Conservation (phyloP, 2,888 invertebrate species). For the Panzeria rudis region DNA sequence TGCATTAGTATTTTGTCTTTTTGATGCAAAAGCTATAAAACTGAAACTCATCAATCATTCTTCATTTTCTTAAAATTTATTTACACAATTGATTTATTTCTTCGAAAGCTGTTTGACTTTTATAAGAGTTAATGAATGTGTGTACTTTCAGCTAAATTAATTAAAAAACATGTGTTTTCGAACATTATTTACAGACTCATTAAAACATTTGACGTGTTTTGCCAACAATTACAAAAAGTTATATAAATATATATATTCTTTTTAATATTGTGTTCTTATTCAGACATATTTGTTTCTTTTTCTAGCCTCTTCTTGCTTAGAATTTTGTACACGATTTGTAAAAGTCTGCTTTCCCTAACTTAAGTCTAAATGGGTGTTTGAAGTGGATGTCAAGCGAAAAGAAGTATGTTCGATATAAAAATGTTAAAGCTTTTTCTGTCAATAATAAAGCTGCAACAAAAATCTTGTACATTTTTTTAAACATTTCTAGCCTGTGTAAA, state of each 20-base stretch:
- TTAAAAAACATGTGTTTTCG: constrained; percentile 9
- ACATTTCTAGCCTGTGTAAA: no score
- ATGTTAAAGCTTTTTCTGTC: no score
- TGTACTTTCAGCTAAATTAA: not conserved
- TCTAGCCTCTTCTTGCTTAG: not conserved
- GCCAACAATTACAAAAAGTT: not conserved
- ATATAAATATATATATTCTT: no score
- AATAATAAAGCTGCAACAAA: no score
- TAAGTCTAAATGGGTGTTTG: not conserved
- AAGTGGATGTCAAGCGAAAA: not conserved
- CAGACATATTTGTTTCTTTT: no score
- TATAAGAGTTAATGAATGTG: not conserved
- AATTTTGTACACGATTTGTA: not conserved
- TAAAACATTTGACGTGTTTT: constrained; percentile 28
- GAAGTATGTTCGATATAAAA: no score
- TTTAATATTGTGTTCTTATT: no score
- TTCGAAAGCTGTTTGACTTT: not conserved
- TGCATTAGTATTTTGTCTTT: no score
- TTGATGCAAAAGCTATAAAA: constrained; percentile 1
- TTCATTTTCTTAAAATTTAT: not conserved
- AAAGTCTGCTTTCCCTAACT: not conserved
- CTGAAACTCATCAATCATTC: not conserved
- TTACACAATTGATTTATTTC: not conserved
- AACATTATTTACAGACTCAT: constrained; percentile 58
- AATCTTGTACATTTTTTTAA: no score